Evolutionary conservation across 2,888 invertebrate species (phyloP).

Genomic region (Drosophila heteroneura): DNA sequence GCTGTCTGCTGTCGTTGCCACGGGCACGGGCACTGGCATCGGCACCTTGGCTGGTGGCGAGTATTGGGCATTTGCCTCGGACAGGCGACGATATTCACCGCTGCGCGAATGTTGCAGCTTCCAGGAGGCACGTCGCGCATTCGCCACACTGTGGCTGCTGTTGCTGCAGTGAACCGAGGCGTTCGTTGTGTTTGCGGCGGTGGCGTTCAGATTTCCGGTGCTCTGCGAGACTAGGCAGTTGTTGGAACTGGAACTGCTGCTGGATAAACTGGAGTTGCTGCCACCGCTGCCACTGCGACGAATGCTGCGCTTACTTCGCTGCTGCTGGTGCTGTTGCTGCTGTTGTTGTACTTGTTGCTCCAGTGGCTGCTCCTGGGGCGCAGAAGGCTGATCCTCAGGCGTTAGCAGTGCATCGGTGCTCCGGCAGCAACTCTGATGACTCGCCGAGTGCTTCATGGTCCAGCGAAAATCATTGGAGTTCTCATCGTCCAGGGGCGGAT

Average conservation of each 20-base stretch:
- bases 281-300: slow-evolving; percentile 59
- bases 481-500: slow-evolving; percentile 76
- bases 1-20: slow-evolving; percentile 32
- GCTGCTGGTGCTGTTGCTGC: slow-evolving; percentile 13
- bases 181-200: slow-evolving; percentile 66
- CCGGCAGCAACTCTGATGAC: slow-evolving; percentile 79
- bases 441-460: slow-evolving; percentile 78
- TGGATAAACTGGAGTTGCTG: slow-evolving; percentile 78
- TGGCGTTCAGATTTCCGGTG: slow-evolving; percentile 68
- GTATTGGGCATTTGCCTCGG: slow-evolving; percentile 75
- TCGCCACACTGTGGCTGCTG: slow-evolving; percentile 64
- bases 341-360: slow-evolving; percentile 17
- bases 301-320: slow-evolving; percentile 40
- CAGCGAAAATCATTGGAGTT: slow-evolving; percentile 73
- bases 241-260: slow-evolving; percentile 71
- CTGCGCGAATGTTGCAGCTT: slow-evolving; percentile 75
- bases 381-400: slow-evolving; percentile 44
- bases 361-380: slow-evolving; percentile 14
- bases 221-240: slow-evolving; percentile 68
- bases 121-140: slow-evolving; percentile 81
- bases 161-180: slow-evolving; percentile 69
- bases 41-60: slow-evolving; percentile 64
- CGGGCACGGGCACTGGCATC: slow-evolving; percentile 35
- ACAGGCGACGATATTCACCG: slow-evolving; percentile 80
- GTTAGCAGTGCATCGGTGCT: slow-evolving; percentile 82